Base-by-base conservation (phyloP, 2,797 vertebrate species). In the Percopsis omiscomaycus region DNA sequence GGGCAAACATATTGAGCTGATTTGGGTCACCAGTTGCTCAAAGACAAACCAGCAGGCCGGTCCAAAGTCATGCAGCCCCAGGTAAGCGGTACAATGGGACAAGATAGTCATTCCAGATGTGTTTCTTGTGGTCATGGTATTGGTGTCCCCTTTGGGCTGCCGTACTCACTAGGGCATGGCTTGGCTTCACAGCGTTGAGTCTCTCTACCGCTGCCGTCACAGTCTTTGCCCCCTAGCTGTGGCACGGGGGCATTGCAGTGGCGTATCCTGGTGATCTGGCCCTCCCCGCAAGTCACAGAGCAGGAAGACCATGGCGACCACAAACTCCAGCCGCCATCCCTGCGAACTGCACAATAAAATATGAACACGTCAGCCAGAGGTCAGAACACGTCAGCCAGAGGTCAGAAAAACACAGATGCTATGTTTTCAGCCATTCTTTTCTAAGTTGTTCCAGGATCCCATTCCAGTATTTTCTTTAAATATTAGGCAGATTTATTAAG, bases 241-340 rank as follows among this genome's bases (percentile, higher is more conserved):
- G 97, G 97, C 45, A 98, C 91, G 0, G 97, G 97, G 5, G 97
- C 94, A 28, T 99, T 99, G 89, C 97, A 99, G 85, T 98, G 95
- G 2, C 97, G 94, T 67, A 99, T 98, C 68, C 96, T 94, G 0
- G 97, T 98, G 86, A 97, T 94, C 61, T 97, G 96, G 64, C 97
- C 97, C 1, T 91, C 79, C n/a, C 97, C 97, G 3, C 97, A 99
- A 9, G 95, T 96, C 60, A 95, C 94, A 0, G 97, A 97, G 86
- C 97, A 99, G 3, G 96, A 96, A 0, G 97, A 98, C 97, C 97
- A 99, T 0, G 97, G 97, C 0, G 97, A 98, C 97, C 97, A 99
- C 84, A 98, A 91, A 80, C 97, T 99, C 97, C 97, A 99, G 15
- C 95, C 95, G n/a, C 97, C 97, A 3, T 99, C 92, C 53, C 97